Conservation (phyloP, 2,113 vertebrate genomes). For the Podiceps cristatus region DNA sequence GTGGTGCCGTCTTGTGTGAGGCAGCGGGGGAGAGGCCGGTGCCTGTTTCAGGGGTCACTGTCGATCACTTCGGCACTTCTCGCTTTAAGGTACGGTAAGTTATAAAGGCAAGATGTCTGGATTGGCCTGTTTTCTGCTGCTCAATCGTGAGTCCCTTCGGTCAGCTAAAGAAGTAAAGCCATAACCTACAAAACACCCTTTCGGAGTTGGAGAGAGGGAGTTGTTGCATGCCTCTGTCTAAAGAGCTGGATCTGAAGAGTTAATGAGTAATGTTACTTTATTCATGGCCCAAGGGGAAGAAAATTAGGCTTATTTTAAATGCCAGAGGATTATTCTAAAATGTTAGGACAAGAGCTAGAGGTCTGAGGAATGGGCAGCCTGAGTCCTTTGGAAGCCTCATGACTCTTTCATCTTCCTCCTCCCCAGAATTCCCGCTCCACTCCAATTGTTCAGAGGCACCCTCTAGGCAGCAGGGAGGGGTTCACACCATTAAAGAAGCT, state of each 20-base stretch:
- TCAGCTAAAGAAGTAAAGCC: neutral
- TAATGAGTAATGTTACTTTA: neutral
- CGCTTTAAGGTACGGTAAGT: neutral
- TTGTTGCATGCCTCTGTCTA: neutral
- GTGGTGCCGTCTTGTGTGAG: neutral
- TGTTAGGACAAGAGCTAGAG: neutral
- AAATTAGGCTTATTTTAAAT: neutral
- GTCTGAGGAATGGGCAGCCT: neutral
- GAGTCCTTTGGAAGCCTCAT: neutral
- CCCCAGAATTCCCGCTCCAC: neutral
- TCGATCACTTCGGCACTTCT: rapidly evolving
- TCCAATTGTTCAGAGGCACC: neutral
- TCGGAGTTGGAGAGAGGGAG: neutral
- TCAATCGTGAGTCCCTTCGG: neutral
- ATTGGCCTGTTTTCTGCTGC: neutral
- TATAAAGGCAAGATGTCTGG: neutral
- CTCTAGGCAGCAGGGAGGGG: neutral
- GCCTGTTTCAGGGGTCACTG: neutral
- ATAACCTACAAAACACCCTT: neutral
- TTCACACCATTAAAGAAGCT: neutral
- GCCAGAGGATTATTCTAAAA: neutral
- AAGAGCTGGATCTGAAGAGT: neutral
- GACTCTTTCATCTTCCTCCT: neutral
- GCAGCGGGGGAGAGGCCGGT: rapidly evolving
- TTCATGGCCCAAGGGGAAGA: neutral